Evolutionary conservation across 2,888 invertebrate genomes (phyloP).

Genomic region (Drosophila anomelani): DNA sequence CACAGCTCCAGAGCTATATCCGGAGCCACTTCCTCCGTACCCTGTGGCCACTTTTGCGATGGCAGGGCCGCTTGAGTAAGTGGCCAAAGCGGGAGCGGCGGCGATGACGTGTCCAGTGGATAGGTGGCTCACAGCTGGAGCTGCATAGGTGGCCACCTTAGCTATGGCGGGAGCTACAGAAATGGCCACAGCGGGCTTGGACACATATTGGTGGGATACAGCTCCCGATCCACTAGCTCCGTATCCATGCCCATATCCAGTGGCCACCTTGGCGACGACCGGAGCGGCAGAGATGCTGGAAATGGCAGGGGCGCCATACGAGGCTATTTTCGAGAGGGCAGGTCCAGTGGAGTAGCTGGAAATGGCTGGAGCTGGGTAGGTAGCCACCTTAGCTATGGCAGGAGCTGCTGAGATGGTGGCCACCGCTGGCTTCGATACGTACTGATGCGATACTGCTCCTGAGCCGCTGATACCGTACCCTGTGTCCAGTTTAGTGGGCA

Average conservation of each 20-base stretch:
- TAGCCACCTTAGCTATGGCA: constrained; percentile 57
- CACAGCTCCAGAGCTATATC: constrained; percentile 46
- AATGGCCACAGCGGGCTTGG: constrained; percentile 63
- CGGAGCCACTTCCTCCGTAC: constrained; percentile 31
- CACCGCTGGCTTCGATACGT: constrained; percentile 68
- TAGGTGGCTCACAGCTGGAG: constrained; percentile 33
- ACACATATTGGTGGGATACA: constrained; percentile 70
- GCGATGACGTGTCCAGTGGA: constrained; percentile 30
- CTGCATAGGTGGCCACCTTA: constrained; percentile 55
- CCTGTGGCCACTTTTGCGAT: constrained; percentile 46
- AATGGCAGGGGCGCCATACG: constrained; percentile 18
- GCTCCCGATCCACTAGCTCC: constrained; percentile 38
- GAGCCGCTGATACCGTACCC: constrained; percentile 41
- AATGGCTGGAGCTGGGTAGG: constrained; percentile 55
- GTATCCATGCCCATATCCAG: constrained; percentile 17
- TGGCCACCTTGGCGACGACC: constrained; percentile 3
- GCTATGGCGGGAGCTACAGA: constrained; percentile 79
- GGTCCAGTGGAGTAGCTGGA: constrained; percentile 69
- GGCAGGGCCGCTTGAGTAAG: constrained; percentile 65
- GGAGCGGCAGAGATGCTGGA: constrained; percentile 24
- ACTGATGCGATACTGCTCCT: constrained; percentile 70
- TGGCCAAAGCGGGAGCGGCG: constrained; percentile 58
- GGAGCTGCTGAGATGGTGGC: constrained; percentile 47
- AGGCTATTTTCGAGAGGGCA: constrained; percentile 41
- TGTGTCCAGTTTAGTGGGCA: constrained; percentile 12